Evolutionary conservation across 2,888 invertebrate genomes (phyloP), one percentile per base, ranked within the genome.

Genomic region (Monochamus alternatus): DNA sequence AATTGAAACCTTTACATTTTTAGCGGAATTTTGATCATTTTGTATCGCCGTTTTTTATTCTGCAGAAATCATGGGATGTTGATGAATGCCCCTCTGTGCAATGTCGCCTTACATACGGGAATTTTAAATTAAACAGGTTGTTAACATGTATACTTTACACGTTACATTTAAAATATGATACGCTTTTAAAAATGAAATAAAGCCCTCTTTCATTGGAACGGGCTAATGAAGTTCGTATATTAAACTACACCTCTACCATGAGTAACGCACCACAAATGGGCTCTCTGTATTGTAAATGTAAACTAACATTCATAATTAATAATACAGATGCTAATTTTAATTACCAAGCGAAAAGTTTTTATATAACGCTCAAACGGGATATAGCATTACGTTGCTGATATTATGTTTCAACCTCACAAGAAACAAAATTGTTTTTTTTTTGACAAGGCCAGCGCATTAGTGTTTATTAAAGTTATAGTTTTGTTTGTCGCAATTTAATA

Each of bases 121-220:
- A 82, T 83, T 83, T 83, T 83, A 84, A 84, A 85, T 84, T 81
- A 83, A 83, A 84, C 84, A 84, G 85, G 83, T 85, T 84, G 84
- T 84, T 83, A 83, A 81, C 83, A 83, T 84, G 82, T 83, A 80
- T 83, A 82, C 81, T 81, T 81, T 83, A 79, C 81, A 81, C 82
- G 83, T 83, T 78, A 80, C 83, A 82, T 82, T 83, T 77, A 81
- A 80, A 83, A 82, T 82, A 81, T 80, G 83, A 81, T 83, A 80
- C 79, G 83, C 80, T 81, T 84, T 82, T 75, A 81, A 83, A 82
- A 83, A 77, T 77, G 74, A 77, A 77, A 83, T 82, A 84, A 83
- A 81, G 83, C 77, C 62, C 64, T 77, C 81, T 82, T 84, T 84
- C 83, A 84, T 84, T 72, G 67, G 73, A 75, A 78, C 79, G 66